These are phyloP conservation scores for Cardiocondyla obscurior DNA, from an alignment of 1,140 invertebrate genomes.

Conservation along the genomic window DNA sequence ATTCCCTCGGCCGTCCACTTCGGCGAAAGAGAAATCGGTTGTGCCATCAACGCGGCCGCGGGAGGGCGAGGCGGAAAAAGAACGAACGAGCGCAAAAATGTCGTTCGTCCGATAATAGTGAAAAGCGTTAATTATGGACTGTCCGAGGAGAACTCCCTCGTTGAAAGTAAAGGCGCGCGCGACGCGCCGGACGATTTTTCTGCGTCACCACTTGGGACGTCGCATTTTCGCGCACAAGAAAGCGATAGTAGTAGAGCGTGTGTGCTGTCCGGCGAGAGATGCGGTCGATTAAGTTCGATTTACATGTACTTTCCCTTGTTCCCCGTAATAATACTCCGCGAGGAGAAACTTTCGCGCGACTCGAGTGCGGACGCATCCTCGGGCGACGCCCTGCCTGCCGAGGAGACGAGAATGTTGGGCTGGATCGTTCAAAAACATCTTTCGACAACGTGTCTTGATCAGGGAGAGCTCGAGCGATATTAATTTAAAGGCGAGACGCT, in stretches of 20 bases:
- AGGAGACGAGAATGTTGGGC: background rate
- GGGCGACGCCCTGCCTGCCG: constrained; percentile 32
- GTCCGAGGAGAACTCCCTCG: constrained; percentile 45
- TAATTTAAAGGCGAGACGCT: background rate
- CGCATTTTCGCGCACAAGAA: constrained; percentile 31
- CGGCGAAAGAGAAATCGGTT: constrained; percentile 81
- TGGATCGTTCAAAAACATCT: background rate
- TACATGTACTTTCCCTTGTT: constrained; percentile 68
- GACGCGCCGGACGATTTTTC: constrained; percentile 43
- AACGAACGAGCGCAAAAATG: constrained; percentile 44
- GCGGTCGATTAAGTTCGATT: constrained; percentile 60
- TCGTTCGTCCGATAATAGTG: constrained; percentile 64
- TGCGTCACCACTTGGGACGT: background rate
- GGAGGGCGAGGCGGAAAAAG: constrained; percentile 33
- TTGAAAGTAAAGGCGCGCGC: background rate
- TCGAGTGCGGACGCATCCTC: constrained; percentile 20
- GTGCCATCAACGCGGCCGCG: constrained; percentile 46
- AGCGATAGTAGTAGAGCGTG: constrained; percentile 51
- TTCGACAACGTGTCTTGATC: background rate
- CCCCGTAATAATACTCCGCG: constrained; percentile 26
- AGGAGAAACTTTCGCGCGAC: constrained; percentile 62
- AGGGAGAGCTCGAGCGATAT: background rate
- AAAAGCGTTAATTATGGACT: constrained; percentile 73
- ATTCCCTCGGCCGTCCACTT: constrained; percentile 56
- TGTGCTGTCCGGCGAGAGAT: constrained; percentile 59